Evolutionary conservation across 2,113 vertebrate genomes (phyloP), one percentile per base, ranked within the genome.

Genomic region (Actinemys pallida): DNA sequence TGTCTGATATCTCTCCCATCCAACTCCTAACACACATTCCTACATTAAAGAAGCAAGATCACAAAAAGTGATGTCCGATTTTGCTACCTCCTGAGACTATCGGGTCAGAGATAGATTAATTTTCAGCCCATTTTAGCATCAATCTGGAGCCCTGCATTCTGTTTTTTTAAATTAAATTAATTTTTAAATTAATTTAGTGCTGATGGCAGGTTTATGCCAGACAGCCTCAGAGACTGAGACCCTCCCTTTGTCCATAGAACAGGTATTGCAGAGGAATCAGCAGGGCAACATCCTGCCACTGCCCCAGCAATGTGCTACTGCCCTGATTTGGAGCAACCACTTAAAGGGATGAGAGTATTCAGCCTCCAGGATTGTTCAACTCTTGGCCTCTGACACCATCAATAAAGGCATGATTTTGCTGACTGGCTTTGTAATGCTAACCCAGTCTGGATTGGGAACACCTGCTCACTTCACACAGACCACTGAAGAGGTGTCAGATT

Each of bases 401-500:
- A 45, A 14, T 14, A 47, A 25, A 14, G 42, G 25, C 47, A 25
- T 47, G 42, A 78, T 89, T 1, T 1, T 80, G 50, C n/a, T 72
- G 4, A 72, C n/a, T 72, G 65, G 9, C 94, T 59, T 81, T 52
- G 45, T 57, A 83, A 24, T 1, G 2, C 0, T 1, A 92, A 75
- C 0, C 22, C 24, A 49, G 65, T 1, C n/a, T 39, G 0, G 12
- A 88, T 5, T 50, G 42, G 29, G 39, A 89, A 35, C 8, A 24
- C 2, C 72, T 39, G 2, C n/a, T 31, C 17, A 39, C 25, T 27
- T 42, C 52, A 49, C 25, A 16, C 45, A 84, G 47, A 29, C 17
- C 54, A 19, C 54, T 10, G 2, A 45, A 6, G 31, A 62, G 52
- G 9, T 27, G 8, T 2, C 10, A 57, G 11, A 50, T 9, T 59